Evolutionary conservation across 2,888 invertebrate species (phyloP), one percentile per base, ranked within the genome.

Genomic region (Drosophila planitibia): DNA sequence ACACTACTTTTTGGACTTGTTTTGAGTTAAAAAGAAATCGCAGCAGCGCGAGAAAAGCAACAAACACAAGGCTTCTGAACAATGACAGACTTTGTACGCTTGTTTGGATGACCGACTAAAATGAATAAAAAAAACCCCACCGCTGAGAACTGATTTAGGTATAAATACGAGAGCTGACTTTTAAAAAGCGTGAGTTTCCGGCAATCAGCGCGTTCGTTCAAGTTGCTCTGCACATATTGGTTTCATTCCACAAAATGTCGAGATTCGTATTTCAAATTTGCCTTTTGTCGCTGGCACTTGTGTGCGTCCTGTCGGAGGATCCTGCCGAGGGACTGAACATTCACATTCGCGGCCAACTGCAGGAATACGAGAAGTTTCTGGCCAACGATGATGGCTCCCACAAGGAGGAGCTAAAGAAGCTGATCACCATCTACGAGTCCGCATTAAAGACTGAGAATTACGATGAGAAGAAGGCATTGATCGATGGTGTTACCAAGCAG

Each of bases 341-440:
- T 16, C 81, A 87, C 47, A 83, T 91, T 7, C 91, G 91, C 22
- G 80, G 79, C 30, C 89, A 91, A 35, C 73, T 91, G 30, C 80
- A 76, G 32, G 73, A 79, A 16, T 91, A 85, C 61, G 80, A 82
- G 37, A 75, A 74, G 16, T 82, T 90, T 62, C 67, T 79, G 4
- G 68, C 75, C 47, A 69, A 76, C 28, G 81, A 86, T 10, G 85
- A 86, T 64, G 83, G 82, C n/a, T 49, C 81, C 2, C 81, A 86
- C 41, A 83, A 82, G 39, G 82, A 76, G 51, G 84, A 91, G 28
- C 70, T 91, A 2, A 74, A 82, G 22, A 89, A 89, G 62, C 59
- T 91, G 58, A 81, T 91, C 32, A 54, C 62, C n/a, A 62, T 91
- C 44, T 89, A 87, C 25, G 91, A 91, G 25, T 51, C 72, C 12